phyloP scores from a whole-genome alignment of 2,888 invertebrate species.

The Machimus atricapillus region DNA sequence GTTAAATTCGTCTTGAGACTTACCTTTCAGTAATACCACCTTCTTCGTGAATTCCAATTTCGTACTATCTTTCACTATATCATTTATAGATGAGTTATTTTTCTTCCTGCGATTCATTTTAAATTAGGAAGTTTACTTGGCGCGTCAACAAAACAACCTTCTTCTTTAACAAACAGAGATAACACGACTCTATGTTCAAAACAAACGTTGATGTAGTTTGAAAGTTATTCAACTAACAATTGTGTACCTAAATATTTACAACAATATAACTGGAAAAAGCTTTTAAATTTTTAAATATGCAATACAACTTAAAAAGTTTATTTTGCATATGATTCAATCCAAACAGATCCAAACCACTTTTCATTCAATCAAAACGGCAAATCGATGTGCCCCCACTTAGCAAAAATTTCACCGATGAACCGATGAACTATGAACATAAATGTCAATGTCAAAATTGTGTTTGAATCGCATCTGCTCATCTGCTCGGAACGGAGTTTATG shows the following conservation, averaged over 20 bases:
- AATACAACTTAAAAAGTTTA: background rate
- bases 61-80: background rate
- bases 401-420: background rate
- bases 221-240: background rate
- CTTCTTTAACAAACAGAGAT: background rate
- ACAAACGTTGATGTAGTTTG: background rate
- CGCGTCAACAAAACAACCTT: background rate
- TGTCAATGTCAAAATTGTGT: background rate
- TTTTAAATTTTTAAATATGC: background rate
- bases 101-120: background rate
- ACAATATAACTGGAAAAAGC: too few relatives aligned
- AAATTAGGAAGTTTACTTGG: background rate
- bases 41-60: background rate
- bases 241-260: too few relatives aligned
- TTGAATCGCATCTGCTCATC: background rate
- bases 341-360: background rate
- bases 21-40: background rate
- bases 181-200: background rate
- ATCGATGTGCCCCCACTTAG: background rate
- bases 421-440: background rate
- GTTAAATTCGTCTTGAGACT: background rate
- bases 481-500: background rate
- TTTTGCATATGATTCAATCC: too few relatives aligned
- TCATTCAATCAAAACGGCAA: background rate
- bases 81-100: background rate